Conservation (phyloP, 2,113 vertebrate genomes). For the Gulo gulo region DNA sequence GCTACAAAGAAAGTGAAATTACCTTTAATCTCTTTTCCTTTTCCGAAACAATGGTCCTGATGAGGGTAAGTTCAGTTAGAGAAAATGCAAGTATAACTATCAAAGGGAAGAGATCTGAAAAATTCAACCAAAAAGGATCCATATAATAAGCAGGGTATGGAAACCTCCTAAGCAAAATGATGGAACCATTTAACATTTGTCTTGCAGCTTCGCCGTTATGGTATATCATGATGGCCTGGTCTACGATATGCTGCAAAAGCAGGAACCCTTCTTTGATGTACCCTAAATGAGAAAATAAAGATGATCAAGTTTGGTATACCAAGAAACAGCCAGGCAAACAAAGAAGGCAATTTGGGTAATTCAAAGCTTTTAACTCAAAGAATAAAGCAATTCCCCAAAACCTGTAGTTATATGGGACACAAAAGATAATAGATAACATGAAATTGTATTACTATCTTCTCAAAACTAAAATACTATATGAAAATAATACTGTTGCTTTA, state of each 20-base stretch:
- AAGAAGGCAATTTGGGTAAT: background rate
- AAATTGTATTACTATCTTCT: background rate
- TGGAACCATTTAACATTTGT: constrained; percentile 77
- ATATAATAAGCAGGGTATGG: constrained; percentile 88
- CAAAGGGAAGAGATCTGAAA: constrained; percentile 91
- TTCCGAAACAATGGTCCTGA: constrained; percentile 90
- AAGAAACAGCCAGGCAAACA: background rate
- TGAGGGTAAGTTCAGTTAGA: constrained; percentile 91
- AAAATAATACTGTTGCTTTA: background rate
- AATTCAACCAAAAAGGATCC: constrained; percentile 89
- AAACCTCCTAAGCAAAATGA: constrained; percentile 87
- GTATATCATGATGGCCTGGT: constrained; percentile 90
- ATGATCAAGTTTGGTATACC: background rate
- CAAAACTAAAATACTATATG: background rate
- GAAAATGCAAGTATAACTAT: constrained; percentile 95
- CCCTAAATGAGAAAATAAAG: constrained; percentile 79
- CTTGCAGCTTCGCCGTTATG: constrained; percentile 75
- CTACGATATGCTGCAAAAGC: constrained; percentile 89
- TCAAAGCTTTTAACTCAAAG: background rate
- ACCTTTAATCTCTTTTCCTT: constrained; percentile 97
- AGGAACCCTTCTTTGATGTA: constrained; percentile 93
- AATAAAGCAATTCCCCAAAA: constrained; percentile 1
- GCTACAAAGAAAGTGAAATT: background rate
- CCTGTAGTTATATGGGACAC: background rate
- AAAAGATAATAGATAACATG: background rate